A percentile compares a stretch with the other conserved stretches of the same genome.
phyloP scores from a whole-genome alignment of 2,113 vertebrate genomes.

The Pagrus major region DNA sequence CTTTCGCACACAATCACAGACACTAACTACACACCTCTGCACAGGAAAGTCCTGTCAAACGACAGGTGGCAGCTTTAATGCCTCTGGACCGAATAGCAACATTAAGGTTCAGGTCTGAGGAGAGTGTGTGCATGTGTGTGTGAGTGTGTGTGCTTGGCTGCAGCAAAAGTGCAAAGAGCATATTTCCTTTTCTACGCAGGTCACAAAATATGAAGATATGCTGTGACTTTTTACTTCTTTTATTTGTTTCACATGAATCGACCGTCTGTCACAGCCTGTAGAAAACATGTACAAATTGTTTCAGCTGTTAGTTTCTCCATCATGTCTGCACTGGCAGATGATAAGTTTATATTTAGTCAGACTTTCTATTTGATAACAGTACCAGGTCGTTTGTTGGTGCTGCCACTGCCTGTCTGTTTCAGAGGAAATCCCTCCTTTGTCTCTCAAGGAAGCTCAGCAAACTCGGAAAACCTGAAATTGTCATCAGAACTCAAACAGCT shows the following conservation, averaged over 20 bases:
- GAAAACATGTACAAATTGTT: conserved; percentile 15
- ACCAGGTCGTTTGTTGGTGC: conserved; percentile 72
- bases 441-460: conserved; percentile 82
- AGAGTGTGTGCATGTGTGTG: conserved; percentile 1
- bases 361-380: conserved; percentile 71
- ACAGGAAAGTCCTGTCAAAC: conserved; percentile 36
- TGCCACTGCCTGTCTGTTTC: conserved; percentile 77
- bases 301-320: conserved; percentile 4
- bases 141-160: conserved; percentile 1
- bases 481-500: conserved; percentile 81
- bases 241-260: background rate
- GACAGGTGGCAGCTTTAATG: conserved; percentile 67
- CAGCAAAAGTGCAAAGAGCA: conserved; percentile 19
- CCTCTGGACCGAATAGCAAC: background rate
- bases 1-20: conserved; percentile 63
- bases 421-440: conserved; percentile 87
- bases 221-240: conserved; percentile 26
- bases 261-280: background rate
- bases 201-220: conserved; percentile 26
- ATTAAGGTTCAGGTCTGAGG: conserved; percentile 21
- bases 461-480: conserved; percentile 81
- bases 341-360: conserved; percentile 67
- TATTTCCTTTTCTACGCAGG: conserved; percentile 27
- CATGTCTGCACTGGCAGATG: conserved; percentile 39
- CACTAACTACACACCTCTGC: conserved; percentile 60